Percentiles rank a stretch among this genome's conserved stretches.
Evolutionary conservation across 2,888 invertebrate genomes (phyloP).

Genomic region (Macrosoma leucophasiata): DNA sequence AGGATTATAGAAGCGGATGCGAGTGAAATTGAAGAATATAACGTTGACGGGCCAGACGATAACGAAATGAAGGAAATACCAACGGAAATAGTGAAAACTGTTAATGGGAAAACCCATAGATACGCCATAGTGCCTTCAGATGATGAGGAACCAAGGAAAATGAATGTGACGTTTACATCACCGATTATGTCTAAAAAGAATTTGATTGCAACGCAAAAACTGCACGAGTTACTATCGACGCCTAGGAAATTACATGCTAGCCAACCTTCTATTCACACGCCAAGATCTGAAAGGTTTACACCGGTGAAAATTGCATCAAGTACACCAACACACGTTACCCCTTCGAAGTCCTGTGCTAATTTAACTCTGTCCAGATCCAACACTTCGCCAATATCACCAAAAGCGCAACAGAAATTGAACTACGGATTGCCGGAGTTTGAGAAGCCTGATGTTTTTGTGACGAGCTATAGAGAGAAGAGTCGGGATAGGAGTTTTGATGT

Average conservation of each 20-base stretch:
- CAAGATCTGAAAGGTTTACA: constrained; percentile 38
- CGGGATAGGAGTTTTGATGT: constrained; percentile 47
- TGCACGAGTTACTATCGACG: constrained; percentile 84
- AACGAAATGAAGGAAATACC: constrained; percentile 75
- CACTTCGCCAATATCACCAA: constrained; percentile 63
- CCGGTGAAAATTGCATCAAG: constrained; percentile 54
- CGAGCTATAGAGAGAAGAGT: constrained; percentile 55
- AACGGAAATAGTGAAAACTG: constrained; percentile 76
- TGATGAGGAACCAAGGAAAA: constrained; percentile 62
- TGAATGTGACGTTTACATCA: constrained; percentile 55
- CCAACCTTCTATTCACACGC: constrained; percentile 59
- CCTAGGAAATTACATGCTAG: constrained; percentile 78
- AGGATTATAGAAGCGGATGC: constrained; percentile 61
- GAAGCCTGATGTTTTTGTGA: constrained; percentile 59
- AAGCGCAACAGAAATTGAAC: constrained; percentile 75
- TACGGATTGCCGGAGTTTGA: constrained; percentile 58
- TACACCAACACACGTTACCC: constrained; percentile 61
- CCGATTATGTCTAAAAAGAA: constrained; percentile 75
- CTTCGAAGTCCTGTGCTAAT: constrained; percentile 70
- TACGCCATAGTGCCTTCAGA: constrained; percentile 78
- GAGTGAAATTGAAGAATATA: constrained; percentile 67
- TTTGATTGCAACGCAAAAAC: constrained; percentile 82
- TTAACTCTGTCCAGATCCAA: constrained; percentile 38
- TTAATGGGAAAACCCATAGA: constrained; percentile 75
- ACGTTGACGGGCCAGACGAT: constrained; percentile 73